phyloP scores from a whole-genome alignment of 2,113 vertebrate genomes.

The Burhinus oedicnemus region DNA sequence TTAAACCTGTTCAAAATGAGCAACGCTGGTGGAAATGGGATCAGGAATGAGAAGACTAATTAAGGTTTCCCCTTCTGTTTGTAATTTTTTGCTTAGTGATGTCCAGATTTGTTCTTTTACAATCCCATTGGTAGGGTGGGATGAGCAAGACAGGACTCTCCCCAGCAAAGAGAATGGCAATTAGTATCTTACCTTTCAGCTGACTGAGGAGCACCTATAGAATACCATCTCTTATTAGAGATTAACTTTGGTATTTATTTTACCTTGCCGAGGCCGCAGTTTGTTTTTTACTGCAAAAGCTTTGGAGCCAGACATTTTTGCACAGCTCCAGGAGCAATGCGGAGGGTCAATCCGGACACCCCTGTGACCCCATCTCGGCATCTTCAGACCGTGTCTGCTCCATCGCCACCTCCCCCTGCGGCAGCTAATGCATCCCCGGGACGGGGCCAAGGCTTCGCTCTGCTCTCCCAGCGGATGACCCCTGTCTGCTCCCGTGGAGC shows the following conservation, averaged over 20 bases:
- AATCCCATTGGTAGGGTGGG: accelerated
- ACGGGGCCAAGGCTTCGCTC: neutral
- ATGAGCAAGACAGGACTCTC: accelerated
- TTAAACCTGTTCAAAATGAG: neutral
- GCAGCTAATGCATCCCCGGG: neutral
- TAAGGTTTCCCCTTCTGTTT: neutral
- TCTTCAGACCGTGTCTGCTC: neutral
- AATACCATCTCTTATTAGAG: neutral
- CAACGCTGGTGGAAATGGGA: neutral
- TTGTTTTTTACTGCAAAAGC: neutral
- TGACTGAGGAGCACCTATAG: neutral
- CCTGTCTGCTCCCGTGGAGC: neutral
- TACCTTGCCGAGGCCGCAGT: neutral
- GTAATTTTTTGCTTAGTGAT: neutral
- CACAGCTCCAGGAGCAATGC: neutral
- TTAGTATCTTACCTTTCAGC: neutral
- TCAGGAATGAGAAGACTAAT: neutral
- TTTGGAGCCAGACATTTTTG: neutral
- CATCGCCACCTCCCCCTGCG: neutral
- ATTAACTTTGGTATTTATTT: neutral
- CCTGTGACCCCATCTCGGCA: accelerated
- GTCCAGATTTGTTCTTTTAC: neutral
- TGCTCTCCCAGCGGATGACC: neutral
- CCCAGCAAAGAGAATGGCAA: neutral
- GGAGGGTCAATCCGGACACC: neutral